These are phyloP conservation scores for Armadillidium nasatum DNA, from an alignment of 1,140 invertebrate species.

Conservation along the genomic window DNA sequence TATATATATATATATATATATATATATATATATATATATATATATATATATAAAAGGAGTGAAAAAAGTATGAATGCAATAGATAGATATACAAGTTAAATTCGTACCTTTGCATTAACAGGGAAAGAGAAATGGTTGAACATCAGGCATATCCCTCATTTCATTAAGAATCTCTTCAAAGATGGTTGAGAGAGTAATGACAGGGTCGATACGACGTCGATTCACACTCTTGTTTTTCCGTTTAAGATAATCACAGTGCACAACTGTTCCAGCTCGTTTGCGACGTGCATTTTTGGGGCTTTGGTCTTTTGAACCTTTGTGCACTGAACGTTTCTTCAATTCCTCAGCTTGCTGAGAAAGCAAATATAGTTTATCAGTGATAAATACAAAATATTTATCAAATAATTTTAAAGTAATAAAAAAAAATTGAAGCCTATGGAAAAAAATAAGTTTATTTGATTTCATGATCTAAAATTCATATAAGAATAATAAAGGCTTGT, in stretches of 20 bases:
- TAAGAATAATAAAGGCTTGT: too few species aligned
- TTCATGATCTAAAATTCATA: too few species aligned
- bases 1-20: too few species aligned
- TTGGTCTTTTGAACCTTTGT: conserved; percentile 77
- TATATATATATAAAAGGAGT: too few species aligned
- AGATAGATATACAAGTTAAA: too few species aligned
- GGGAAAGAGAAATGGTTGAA: conserved; percentile 88
- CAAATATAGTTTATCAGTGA: too few species aligned
- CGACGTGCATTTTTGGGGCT: conserved; percentile 62
- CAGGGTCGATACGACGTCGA: conserved; percentile 88
- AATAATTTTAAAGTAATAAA: too few species aligned
- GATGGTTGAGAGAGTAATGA: conserved; percentile 88
- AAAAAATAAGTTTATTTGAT: too few species aligned
- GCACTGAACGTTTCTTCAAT: conserved; percentile 67
- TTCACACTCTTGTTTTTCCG: conserved; percentile 82
- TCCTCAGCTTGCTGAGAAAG: conserved; percentile 67
- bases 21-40: too few species aligned
- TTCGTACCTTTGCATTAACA: conserved; percentile 79
- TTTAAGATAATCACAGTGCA: conserved; percentile 83
- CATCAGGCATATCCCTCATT: conserved; percentile 85
- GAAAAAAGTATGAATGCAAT: too few species aligned
- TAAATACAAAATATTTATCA: too few species aligned
- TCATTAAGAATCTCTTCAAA: conserved; percentile 91
- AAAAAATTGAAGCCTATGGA: too few species aligned
- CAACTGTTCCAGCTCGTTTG: conserved; percentile 59